These are phyloP conservation scores for Zonotrichia leucophrys DNA, from an alignment of 2,113 vertebrate species.

Conservation along the genomic window DNA sequence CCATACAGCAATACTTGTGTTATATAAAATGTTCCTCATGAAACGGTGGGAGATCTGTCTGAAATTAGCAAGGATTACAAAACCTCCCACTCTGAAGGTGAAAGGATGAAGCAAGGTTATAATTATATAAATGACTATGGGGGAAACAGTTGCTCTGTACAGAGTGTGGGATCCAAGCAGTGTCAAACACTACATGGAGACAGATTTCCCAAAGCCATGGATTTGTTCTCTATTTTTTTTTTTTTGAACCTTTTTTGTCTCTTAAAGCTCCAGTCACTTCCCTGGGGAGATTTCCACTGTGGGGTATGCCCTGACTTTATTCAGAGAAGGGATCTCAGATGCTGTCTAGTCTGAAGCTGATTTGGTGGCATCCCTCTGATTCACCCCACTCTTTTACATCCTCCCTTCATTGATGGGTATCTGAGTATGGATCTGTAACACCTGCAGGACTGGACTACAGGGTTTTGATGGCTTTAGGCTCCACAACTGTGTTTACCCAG, in stretches of 20 bases:
- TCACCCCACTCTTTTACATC: neutral
- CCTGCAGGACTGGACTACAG: neutral
- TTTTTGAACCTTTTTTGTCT: neutral
- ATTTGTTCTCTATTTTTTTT: neutral
- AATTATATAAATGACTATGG: constrained; percentile 65
- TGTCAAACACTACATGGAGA: neutral
- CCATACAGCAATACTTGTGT: constrained; percentile 22
- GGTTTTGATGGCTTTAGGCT: neutral
- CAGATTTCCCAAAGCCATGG: neutral
- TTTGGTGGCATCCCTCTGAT: neutral
- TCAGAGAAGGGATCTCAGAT: neutral
- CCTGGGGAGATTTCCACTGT: neutral
- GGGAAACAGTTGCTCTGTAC: constrained; percentile 39
- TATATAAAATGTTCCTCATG: constrained; percentile 53
- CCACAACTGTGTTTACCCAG: neutral
- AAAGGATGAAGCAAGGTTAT: constrained; percentile 61
- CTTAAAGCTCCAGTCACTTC: neutral
- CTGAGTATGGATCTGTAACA: neutral
- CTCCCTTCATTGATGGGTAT: neutral
- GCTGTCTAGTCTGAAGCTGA: neutral
- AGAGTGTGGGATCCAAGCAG: constrained; percentile 34
- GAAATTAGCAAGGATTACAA: constrained; percentile 61
- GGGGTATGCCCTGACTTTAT: accelerated
- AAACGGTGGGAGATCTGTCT: constrained; percentile 45
- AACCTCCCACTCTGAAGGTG: constrained; percentile 64